Base-by-base conservation (phyloP, 2,888 invertebrate species). In the Drosophila acutilabella region DNA sequence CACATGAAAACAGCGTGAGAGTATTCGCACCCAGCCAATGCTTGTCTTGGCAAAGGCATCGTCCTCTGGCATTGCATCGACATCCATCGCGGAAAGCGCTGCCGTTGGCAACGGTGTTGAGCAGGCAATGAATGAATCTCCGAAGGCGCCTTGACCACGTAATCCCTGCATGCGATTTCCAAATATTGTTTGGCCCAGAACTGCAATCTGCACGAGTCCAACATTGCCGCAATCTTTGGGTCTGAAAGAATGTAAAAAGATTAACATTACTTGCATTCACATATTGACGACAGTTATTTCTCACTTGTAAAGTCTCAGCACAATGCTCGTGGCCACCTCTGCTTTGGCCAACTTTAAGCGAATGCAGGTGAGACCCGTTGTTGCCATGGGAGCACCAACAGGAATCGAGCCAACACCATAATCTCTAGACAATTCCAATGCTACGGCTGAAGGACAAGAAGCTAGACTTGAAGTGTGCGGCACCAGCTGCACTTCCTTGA, bases 201-300 rank as follows among this genome's bases (percentile, higher is more conserved):
- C 93, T 4, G 96, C 94, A 74, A 98, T 95, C 93, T 98, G 98
- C 68, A 97, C 95, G 44, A 98, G 93, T 5, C 98, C 98, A 91
- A 98, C 96, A 88, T 96, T 97, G 80, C 95, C 95, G n/a, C 97
- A 96, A 89, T 98, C 98, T 38, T 96, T 93, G 0, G 98, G 98
- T 90, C 97, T 96, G 41, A 64, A 71, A 57, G 8, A 0, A 13
- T 13, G 4, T 13, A 36, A 41, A 41, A 1, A 45, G 4, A 40
- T 44, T 44, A n/a, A 51, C 33, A 16, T 4, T n/a, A 40, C 14
- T 6, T 13, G 3, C 4, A 30, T 18, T 26, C 11, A 7, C 2
- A 18, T 14, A 2, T 8, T 11, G 20, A 11, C 0, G 0, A 0
- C 1, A 33, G 10, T 1, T 16, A 10, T 10, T 14, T 20, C 57